Percentiles rank a stretch among this genome's conserved stretches.
These are phyloP conservation scores for Papilio polytes DNA, from an alignment of 1,140 invertebrate genomes.

Conservation along the genomic window DNA sequence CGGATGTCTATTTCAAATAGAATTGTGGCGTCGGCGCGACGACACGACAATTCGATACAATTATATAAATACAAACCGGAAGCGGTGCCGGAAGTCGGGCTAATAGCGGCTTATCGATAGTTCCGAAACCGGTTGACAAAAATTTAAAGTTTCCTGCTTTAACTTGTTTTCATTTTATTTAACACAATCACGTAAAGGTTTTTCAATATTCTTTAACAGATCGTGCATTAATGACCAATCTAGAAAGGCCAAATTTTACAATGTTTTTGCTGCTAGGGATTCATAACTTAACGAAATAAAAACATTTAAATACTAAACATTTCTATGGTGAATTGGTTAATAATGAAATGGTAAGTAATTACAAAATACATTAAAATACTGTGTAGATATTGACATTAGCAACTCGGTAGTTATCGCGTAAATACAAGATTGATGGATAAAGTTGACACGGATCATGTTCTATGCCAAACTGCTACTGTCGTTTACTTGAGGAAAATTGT, in stretches of 20 bases:
- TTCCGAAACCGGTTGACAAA: slow-evolving; percentile 43
- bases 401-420: neutral
- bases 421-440: neutral
- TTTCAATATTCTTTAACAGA: neutral
- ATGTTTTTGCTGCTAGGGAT: too few relatives aligned
- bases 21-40: slow-evolving; percentile 46
- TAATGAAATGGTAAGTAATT: neutral
- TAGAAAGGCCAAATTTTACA: neutral
- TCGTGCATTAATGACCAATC: neutral
- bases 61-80: slow-evolving; percentile 44
- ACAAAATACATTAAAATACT: neutral
- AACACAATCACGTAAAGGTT: neutral
- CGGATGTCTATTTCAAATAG: slow-evolving; percentile 48
- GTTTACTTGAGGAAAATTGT: slow-evolving; percentile 4
- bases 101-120: slow-evolving; percentile 45
- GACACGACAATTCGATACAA: slow-evolving; percentile 44
- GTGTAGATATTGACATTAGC: neutral
- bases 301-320: neutral
- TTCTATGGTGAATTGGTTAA: neutral
- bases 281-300: neutral
- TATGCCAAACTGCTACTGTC: slow-evolving; percentile 7
- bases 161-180: slow-evolving; percentile 17
- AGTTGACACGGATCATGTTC: slow-evolving; percentile 3
- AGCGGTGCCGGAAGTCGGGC: slow-evolving; percentile 36
- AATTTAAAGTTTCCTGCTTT: slow-evolving; percentile 20